Conservation (phyloP, 2,888 invertebrate species). For the Caenorhabditis plicata region DNA sequence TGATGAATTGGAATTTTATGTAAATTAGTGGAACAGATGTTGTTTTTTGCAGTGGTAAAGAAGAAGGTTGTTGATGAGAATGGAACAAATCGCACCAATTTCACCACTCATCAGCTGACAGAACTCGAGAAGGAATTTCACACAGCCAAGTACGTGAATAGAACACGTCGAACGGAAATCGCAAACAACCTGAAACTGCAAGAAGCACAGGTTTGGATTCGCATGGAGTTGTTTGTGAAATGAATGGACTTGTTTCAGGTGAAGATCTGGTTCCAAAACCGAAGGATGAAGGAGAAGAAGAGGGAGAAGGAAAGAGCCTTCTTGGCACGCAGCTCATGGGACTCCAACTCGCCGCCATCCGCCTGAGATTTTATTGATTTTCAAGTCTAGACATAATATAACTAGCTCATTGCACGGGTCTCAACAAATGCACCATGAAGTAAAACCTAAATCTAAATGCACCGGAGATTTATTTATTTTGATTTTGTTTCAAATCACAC, state of each 20-base stretch:
- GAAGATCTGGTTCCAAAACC: constrained; percentile 97
- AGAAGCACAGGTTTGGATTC: constrained; percentile 79
- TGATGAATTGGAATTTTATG: neutral
- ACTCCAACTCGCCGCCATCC: constrained; percentile 41
- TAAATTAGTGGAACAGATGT: neutral
- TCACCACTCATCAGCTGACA: constrained; percentile 97
- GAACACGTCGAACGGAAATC: constrained; percentile 94
- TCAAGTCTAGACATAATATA: neutral
- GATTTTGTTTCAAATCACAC: too few relatives aligned
- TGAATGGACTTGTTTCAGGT: constrained; percentile 20
- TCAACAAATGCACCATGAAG: too few relatives aligned
- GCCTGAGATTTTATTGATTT: too few relatives aligned
- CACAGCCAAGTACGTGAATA: constrained; percentile 95
- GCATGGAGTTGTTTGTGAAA: neutral
- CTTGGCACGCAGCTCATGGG: constrained; percentile 43
- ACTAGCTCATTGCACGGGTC: constrained; percentile 5
- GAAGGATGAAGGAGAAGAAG: constrained; percentile 97
- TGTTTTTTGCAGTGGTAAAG: constrained; percentile 36
- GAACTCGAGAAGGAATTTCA: constrained; percentile 99
- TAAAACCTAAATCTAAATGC: too few relatives aligned
- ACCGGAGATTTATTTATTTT: too few relatives aligned
- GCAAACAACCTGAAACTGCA: constrained; percentile 92
- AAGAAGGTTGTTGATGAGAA: constrained; percentile 48
- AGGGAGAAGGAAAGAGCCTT: constrained; percentile 79
- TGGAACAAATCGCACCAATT: constrained; percentile 79